Percentiles rank a stretch among this genome's conserved stretches.
Evolutionary conservation across 2,113 vertebrate genomes (phyloP).

Genomic region (Argyrosomus japonicus): DNA sequence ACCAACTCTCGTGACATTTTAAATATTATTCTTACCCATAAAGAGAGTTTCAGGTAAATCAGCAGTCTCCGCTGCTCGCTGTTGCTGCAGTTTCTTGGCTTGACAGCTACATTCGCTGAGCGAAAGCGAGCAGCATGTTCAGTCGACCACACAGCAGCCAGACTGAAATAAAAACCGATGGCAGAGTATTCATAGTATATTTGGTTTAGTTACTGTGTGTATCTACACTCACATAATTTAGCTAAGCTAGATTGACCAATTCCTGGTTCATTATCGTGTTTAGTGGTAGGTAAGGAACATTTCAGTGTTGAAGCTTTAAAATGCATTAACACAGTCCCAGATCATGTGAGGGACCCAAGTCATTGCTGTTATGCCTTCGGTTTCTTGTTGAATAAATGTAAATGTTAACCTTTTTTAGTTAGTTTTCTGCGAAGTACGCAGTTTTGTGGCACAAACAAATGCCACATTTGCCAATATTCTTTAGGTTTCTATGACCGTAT

Average conservation of each 20-base stretch:
- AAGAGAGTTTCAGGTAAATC: neutral
- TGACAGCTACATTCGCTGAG: conserved; percentile 23
- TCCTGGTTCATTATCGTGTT: neutral
- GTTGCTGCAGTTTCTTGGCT: conserved; percentile 15
- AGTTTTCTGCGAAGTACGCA: neutral
- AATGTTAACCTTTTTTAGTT: neutral
- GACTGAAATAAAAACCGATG: conserved; percentile 14
- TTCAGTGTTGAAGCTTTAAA: conserved; percentile 9
- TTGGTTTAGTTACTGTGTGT: neutral
- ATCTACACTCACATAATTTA: neutral
- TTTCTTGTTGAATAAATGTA: conserved; percentile 1
- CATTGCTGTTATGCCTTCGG: neutral
- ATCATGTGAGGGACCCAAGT: neutral
- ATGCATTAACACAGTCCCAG: neutral
- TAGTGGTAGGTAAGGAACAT: neutral
- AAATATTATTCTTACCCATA: neutral
- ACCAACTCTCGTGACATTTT: conserved; percentile 3
- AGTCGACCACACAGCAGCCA: neutral
- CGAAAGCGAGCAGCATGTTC: neutral
- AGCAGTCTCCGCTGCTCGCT: neutral
- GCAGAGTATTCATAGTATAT: neutral
- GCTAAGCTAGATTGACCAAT: neutral
- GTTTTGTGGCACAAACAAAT: no score
- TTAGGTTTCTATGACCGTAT: no score
- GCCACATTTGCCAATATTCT: no score